A percentile compares a stretch with the other conserved stretches of the same genome.
phyloP scores from a whole-genome alignment of 2,888 invertebrate genomes.

The Sclerodermus sp. region DNA sequence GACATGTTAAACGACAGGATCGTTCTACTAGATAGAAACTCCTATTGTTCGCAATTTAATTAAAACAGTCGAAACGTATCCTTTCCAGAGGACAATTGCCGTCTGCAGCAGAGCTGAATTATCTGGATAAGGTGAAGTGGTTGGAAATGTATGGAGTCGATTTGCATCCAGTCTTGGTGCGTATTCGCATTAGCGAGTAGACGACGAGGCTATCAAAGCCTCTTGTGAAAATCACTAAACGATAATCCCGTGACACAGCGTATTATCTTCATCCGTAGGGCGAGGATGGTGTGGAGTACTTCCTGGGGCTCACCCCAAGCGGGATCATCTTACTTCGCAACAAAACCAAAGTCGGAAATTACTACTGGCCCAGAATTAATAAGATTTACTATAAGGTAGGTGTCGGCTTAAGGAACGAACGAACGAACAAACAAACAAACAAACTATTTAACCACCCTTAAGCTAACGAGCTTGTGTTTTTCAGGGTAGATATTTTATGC shows the following conservation, averaged over 20 bases:
- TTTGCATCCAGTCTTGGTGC: conserved; percentile 92
- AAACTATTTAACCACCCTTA: too few relatives aligned
- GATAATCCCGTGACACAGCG: conserved; percentile 11
- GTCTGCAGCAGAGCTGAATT: conserved; percentile 90
- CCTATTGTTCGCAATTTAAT: too few relatives aligned
- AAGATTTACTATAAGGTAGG: conserved; percentile 87
- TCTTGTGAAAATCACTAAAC: neutral
- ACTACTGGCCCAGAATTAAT: conserved; percentile 97
- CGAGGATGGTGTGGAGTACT: conserved; percentile 95
- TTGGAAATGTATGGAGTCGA: conserved; percentile 98
- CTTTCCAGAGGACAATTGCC: conserved; percentile 81
- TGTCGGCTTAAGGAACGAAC: too few relatives aligned
- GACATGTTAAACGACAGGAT: too few relatives aligned
- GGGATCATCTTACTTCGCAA: conserved; percentile 92
- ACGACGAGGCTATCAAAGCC: neutral
- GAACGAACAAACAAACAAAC: too few relatives aligned
- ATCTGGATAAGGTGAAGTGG: conserved; percentile 97
- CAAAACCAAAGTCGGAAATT: conserved; percentile 95
- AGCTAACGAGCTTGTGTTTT: neutral
- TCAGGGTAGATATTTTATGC: conserved; percentile 89
- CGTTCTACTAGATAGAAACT: too few relatives aligned
- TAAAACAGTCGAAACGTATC: too few relatives aligned
- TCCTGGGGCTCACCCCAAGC: conserved; percentile 92
- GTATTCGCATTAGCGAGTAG: conserved; percentile 41
- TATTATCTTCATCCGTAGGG: conserved; percentile 64